A percentile compares a stretch with the other conserved stretches of the same genome.
phyloP scores from a whole-genome alignment of 2,113 vertebrate genomes.

The Promerops cafer region DNA sequence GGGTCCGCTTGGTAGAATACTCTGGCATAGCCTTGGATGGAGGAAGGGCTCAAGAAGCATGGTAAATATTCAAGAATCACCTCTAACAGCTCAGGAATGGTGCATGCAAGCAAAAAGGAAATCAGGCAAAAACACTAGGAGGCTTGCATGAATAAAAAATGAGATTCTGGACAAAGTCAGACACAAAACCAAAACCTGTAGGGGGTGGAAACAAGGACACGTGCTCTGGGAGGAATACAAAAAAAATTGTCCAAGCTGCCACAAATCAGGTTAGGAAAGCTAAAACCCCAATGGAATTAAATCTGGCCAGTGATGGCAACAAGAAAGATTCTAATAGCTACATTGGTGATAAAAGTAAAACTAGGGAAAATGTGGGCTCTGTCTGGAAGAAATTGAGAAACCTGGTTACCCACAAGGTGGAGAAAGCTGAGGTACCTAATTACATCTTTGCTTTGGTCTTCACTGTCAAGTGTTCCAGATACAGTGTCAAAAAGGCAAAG shows the following conservation, averaged over 20 bases:
- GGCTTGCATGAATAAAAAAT: too few relatives aligned
- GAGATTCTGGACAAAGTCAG: not conserved
- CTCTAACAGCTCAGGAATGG: not conserved
- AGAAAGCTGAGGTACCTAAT: not conserved
- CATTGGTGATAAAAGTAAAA: not conserved
- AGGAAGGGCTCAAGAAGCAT: not conserved
- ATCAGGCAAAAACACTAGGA: not conserved
- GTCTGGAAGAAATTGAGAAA: not conserved
- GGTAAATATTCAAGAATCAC: not conserved
- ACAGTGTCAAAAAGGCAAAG: not conserved
- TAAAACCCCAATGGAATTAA: not conserved
- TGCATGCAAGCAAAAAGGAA: not conserved
- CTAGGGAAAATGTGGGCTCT: not conserved
- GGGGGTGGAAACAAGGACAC: not conserved
- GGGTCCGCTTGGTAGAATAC: not conserved
- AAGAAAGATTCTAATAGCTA: not conserved
- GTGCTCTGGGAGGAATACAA: not conserved
- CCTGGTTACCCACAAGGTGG: not conserved
- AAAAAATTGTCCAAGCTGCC: not conserved
- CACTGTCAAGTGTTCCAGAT: not conserved
- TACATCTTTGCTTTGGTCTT: not conserved
- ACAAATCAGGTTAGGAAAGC: not conserved
- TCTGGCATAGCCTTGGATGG: not conserved
- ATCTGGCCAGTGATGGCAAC: not conserved
- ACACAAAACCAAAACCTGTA: fast-evolving